A percentile compares a stretch with the other conserved stretches of the same genome.
Evolutionary conservation across 2,797 vertebrate species (phyloP).

Genomic region (Danio aesculapii): DNA sequence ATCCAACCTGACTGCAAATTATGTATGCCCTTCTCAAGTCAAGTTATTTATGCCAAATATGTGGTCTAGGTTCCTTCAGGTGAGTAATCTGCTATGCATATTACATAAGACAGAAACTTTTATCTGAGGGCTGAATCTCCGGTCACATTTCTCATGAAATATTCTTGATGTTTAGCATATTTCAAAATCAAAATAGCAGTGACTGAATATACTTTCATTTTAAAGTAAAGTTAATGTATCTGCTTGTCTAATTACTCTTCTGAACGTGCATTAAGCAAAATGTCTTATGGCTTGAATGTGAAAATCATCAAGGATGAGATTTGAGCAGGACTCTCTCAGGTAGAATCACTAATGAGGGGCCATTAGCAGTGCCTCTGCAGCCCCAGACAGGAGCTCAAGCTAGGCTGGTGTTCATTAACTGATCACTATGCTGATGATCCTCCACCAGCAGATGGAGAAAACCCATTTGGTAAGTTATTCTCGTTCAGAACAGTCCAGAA

Average conservation of each 20-base stretch:
- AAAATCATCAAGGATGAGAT: not conserved
- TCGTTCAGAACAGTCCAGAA: slow-evolving; percentile 35
- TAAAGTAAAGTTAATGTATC: slow-evolving; percentile 22
- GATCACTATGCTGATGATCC: slow-evolving; percentile 40
- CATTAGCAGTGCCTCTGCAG: slow-evolving; percentile 35
- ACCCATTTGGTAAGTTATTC: slow-evolving; percentile 20
- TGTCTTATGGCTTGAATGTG: slow-evolving; percentile 11
- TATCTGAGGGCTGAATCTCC: not conserved
- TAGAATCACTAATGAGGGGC: slow-evolving; percentile 43
- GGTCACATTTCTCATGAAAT: not conserved
- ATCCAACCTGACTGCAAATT: slow-evolving; percentile 3
- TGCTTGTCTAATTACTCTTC: not conserved
- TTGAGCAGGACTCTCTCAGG: slow-evolving; percentile 1
- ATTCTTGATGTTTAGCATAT: not conserved
- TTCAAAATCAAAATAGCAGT: not conserved
- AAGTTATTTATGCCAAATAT: slow-evolving; percentile 24
- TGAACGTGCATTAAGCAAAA: slow-evolving; percentile 10
- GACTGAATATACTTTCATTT: not conserved
- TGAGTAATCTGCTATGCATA: slow-evolving; percentile 3
- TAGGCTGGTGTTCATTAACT: slow-evolving; percentile 25
- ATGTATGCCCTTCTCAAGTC: not conserved
- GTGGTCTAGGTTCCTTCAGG: not conserved
- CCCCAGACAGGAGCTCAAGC: slow-evolving; percentile 11
- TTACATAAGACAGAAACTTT: not conserved
- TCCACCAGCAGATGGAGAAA: slow-evolving; percentile 36